Evolutionary conservation across 1,140 invertebrate species (phyloP), one percentile per base, ranked within the genome.

Genomic region (Drosophila gunungcola): DNA sequence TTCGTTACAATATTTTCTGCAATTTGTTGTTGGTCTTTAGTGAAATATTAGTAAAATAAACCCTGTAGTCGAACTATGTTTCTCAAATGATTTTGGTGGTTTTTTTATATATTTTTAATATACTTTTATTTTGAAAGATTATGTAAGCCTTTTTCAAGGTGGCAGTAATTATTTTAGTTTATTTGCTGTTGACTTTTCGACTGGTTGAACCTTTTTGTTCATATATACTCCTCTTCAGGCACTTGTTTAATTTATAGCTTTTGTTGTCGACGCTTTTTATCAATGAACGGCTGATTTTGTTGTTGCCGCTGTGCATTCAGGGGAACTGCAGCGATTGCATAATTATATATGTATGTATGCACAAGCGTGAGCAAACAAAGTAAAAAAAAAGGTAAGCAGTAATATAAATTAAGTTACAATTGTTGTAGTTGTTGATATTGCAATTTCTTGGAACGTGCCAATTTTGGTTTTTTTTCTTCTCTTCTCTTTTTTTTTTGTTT

Each of bases 231-330:
- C 38, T 27, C 38, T 52, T 39, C 10, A 39, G 34, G 29, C 62
- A 75, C 72, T 69, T 62, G 43, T 63, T 70, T 70, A 57, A 46
- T 73, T 82, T 73, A 67, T 69, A 56, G 54, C n/a, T 13, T 48
- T 48, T 49, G 57, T 74, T 49, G n/a, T 61, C 36, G 21, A 21
- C 12, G 38, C 10, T 16, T 65, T 88, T 88, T 88, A 88, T 88
- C 84, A 88, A 88, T 88, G 84, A 84, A 84, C 68, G 73, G 32
- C 38, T 55, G 49, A 61, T 69, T n/a, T 68, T 41, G 53, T 41
- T 43, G 27, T 52, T 65, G 52, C 34, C 60, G 9, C 61, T 65
- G 29, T 12, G 42, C 56, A 58, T 55, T 80, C 60, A 54, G 43
- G 49, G 49, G 42, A 64, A 56, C 54, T 78, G 46, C 62, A 56